A percentile compares a stretch with the other conserved stretches of the same genome.
Evolutionary conservation across 2,113 vertebrate species (phyloP).

Genomic region (human (Homo sapiens)): GRCh38 chr5:23095001-23095500

Average conservation of each 20-base stretch:
- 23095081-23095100: background rate
- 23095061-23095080: too few relatives aligned
- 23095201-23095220: background rate
- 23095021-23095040: background rate
- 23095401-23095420: background rate
- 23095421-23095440: background rate
- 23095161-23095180: background rate
- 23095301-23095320: background rate
- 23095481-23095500: background rate
- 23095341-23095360: background rate
- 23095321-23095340: background rate
- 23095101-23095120: background rate
- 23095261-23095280: background rate
- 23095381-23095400: background rate
- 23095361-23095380: background rate
- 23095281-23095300: accelerated
- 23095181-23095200: background rate
- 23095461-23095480: background rate
- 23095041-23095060: background rate
- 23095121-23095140: background rate
- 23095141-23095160: background rate
- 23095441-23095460: background rate
- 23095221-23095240: background rate
- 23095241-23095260: background rate
- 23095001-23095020: background rate